Base-by-base conservation (phyloP, 2,797 vertebrate species). In the Intellagama lesueurii region DNA sequence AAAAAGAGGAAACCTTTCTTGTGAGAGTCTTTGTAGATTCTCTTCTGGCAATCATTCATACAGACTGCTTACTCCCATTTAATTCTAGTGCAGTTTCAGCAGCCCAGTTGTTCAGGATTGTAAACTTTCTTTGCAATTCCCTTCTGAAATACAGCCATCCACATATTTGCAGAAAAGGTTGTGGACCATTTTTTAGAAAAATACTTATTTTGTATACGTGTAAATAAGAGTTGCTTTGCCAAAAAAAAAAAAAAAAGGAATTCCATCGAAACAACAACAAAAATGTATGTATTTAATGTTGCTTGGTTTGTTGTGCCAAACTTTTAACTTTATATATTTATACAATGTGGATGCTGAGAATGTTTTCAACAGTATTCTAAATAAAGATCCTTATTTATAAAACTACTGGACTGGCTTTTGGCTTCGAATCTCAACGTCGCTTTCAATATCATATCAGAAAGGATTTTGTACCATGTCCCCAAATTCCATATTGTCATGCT, bases 141-240 rank as follows among this genome's bases (percentile, higher is more conserved):
- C 84, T 64, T 82, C 47, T 44, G 40, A 78, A 86, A 32, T 30
- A 82, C 40, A 87, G 76, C 76, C 32, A 86, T 81, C n/a, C 70
- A 90, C 89, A 82, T 85, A 80, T 85, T 80, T 70, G 64, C 73
- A 95, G 94, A 94, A 91, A 93, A 94, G 96, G 96, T 97, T 97
- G 97, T 97, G 98, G 98, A 99, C 98, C 98, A 99, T 96, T 98
- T 98, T 91, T 96, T 96, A 2, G 30, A 78, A 44, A n/a, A 76
- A 92, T 83, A 95, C 94, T 97, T 95, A 93, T 96, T 97, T 96
- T 97, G 95, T 99, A 98, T 95, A 98, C 96, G 70, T 99, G 98
- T 99, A 99, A 98, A 99, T 99, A 99, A 98, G 98, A 99, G 97
- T 95, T 97, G 97, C 97, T 98, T 98, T 97, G 96, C 97, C 96